A percentile compares a stretch with the other conserved stretches of the same genome.
Conservation (phyloP, 1,140 invertebrate species). For the Archegozetes longisetosus region DNA sequence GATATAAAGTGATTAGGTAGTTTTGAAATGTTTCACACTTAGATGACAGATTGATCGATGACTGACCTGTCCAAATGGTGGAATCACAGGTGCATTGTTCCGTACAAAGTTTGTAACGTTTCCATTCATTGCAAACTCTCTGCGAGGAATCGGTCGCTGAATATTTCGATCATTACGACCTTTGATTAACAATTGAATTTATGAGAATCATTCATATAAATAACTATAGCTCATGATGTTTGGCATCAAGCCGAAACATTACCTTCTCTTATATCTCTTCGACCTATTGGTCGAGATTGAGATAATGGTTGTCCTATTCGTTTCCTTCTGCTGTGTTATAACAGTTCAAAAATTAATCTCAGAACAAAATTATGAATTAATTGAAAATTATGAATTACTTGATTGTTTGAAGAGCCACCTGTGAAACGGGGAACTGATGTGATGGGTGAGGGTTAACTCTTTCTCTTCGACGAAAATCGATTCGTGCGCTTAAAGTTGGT, state of each 20-base stretch:
- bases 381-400: not conserved
- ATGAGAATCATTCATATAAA: not conserved
- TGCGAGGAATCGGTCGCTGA: not conserved
- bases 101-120: not conserved
- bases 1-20: too few relatives aligned
- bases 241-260: not conserved
- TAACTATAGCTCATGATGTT: not conserved
- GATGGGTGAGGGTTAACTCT: not conserved
- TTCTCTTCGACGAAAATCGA: not conserved
- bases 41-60: too few relatives aligned
- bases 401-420: not conserved
- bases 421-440: not conserved
- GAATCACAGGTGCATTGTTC: not conserved
- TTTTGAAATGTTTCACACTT: too few relatives aligned
- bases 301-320: not conserved
- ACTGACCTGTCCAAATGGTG: not conserved
- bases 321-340: not conserved
- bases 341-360: not conserved
- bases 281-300: not conserved
- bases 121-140: not conserved
- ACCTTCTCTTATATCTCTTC: not conserved
- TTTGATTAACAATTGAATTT: too few relatives aligned
- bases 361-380: not conserved
- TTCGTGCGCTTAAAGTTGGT: not conserved
- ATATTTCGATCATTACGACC: not conserved